Evolutionary conservation across 2,888 invertebrate species (phyloP).

Genomic region (Adineta ricciae): DNA sequence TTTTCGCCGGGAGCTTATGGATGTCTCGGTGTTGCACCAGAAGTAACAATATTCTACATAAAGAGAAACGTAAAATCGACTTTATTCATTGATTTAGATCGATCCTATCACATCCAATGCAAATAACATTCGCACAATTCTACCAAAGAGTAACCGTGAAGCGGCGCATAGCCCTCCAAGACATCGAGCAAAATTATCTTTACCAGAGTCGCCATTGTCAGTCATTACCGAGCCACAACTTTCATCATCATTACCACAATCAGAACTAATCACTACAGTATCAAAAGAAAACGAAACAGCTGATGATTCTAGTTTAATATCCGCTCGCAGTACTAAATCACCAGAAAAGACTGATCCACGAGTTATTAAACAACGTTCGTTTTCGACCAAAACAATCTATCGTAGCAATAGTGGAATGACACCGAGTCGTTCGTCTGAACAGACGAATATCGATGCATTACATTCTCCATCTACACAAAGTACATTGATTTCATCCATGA

Average conservation of each 20-base stretch:
- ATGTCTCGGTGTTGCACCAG: slow-evolving; percentile 12
- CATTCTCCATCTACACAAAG: not conserved
- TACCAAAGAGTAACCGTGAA: slow-evolving; percentile 11
- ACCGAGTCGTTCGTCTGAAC: not conserved
- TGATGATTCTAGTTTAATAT: not conserved
- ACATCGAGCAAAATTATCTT: not conserved
- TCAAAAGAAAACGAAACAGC: not conserved
- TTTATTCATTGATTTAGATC: not conserved
- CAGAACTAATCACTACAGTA: not conserved
- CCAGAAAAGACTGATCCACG: not conserved
- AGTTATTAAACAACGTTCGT: not conserved
- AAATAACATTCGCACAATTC: not conserved
- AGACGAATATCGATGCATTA: not conserved
- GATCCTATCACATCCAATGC: not conserved
- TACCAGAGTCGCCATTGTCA: no score
- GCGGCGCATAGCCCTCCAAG: not conserved
- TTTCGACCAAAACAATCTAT: not conserved
- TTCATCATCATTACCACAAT: not conserved
- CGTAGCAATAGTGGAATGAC: not conserved
- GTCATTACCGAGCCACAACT: no score
- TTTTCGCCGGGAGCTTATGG: slow-evolving; percentile 32
- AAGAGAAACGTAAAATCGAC: not conserved
- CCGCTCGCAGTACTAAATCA: not conserved
- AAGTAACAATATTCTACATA: not conserved
- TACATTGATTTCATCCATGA: not conserved